These are phyloP conservation scores for Macrochelys suwanniensis DNA, from an alignment of 2,797 vertebrate genomes.

Conservation along the genomic window DNA sequence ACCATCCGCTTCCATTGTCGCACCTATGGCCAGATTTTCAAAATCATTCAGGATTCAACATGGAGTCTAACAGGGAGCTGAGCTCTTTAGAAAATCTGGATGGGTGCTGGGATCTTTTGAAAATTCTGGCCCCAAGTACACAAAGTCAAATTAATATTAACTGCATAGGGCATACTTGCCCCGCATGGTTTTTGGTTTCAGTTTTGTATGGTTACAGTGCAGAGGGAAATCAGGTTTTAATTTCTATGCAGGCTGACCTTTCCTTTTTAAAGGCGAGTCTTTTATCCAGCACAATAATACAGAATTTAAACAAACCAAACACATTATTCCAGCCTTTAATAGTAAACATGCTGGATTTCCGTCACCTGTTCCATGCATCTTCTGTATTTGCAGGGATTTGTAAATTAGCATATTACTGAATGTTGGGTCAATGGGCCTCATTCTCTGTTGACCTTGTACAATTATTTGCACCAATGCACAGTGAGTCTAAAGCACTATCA, in stretches of 20 bases:
- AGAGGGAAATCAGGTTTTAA: neutral
- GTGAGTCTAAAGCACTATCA: neutral
- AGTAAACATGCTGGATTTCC: rapidly evolving
- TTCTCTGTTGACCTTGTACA: neutral
- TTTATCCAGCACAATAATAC: neutral
- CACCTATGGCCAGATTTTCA: neutral
- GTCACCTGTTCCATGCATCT: rapidly evolving
- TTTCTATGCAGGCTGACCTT: neutral
- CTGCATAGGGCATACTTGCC: neutral
- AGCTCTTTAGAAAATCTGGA: neutral
- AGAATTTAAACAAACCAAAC: neutral
- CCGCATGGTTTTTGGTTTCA: neutral
- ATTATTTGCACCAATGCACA: neutral
- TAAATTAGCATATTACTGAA: rapidly evolving
- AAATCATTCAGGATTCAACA: conserved; percentile 7
- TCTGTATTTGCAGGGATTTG: rapidly evolving
- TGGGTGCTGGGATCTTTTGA: neutral
- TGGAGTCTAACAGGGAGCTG: neutral
- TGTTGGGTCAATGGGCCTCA: neutral
- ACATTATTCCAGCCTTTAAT: neutral
- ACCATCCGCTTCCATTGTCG: neutral
- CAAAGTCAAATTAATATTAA: neutral
- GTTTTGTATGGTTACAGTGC: neutral
- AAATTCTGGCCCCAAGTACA: neutral
- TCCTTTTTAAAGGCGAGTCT: neutral